phyloP scores from a whole-genome alignment of 2,797 vertebrate species.

The Falco columbarius region DNA sequence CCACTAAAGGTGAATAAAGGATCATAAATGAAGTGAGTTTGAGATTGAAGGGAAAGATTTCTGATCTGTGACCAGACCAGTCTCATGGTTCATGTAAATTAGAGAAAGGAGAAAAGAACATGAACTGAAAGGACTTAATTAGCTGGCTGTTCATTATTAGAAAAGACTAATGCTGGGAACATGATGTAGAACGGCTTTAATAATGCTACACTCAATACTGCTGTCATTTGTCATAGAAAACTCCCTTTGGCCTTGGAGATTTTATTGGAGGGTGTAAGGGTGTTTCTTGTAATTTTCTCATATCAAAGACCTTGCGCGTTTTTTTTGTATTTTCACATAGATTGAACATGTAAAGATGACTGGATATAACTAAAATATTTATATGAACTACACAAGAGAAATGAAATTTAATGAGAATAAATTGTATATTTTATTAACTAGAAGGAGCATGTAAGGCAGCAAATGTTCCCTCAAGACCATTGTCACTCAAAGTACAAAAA shows the following conservation, averaged over 20 bases:
- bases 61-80: background rate
- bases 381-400: background rate
- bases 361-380: background rate
- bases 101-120: background rate
- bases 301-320: background rate
- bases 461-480: background rate
- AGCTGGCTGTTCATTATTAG: background rate
- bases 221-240: background rate
- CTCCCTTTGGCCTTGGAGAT: background rate
- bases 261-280: background rate
- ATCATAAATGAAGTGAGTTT: background rate
- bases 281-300: background rate
- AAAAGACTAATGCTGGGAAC: background rate
- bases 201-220: background rate
- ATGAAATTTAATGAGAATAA: background rate
- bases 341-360: background rate
- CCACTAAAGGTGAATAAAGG: background rate
- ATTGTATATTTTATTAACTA: background rate
- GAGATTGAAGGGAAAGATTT: background rate
- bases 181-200: background rate
- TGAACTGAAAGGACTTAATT: background rate
- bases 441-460: background rate
- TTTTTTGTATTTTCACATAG: background rate
- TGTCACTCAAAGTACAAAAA: background rate
- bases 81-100: background rate